Conservation (phyloP, 2,797 vertebrate species). For the Propithecus perrieri region DNA sequence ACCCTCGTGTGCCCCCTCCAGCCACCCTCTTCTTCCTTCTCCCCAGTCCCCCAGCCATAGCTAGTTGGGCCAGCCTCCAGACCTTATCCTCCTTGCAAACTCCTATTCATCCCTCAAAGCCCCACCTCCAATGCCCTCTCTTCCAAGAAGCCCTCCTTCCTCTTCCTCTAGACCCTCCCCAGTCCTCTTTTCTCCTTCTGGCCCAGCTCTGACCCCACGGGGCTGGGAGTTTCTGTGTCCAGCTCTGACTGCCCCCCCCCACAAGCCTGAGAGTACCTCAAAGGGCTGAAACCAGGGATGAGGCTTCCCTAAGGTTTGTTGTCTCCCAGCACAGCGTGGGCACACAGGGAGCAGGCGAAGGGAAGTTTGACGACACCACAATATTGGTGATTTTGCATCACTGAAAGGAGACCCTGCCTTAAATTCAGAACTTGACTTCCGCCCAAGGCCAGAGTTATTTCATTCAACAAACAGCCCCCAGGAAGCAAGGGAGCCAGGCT, state of each 20-base stretch:
- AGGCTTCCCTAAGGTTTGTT: neutral
- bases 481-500: neutral
- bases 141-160: neutral
- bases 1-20: neutral
- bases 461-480: neutral
- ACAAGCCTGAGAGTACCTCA: neutral
- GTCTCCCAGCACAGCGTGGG: neutral
- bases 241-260: neutral
- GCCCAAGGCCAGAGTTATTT: neutral
- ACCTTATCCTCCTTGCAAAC: neutral
- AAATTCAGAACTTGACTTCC: neutral
- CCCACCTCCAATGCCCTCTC: neutral
- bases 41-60: neutral
- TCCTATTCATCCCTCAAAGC: conserved; percentile 31
- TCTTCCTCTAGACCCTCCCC: neutral
- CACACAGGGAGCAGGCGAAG: too few species aligned
- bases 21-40: neutral
- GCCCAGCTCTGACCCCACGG: neutral
- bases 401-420: neutral
- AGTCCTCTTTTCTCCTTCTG: neutral
- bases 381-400: neutral
- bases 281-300: neutral
- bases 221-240: neutral
- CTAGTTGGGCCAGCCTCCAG: neutral
- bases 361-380: neutral